Percentiles rank a stretch among this genome's conserved stretches.
phyloP scores from a whole-genome alignment of 1,140 invertebrate genomes.

The Hylyphantes graminicola region DNA sequence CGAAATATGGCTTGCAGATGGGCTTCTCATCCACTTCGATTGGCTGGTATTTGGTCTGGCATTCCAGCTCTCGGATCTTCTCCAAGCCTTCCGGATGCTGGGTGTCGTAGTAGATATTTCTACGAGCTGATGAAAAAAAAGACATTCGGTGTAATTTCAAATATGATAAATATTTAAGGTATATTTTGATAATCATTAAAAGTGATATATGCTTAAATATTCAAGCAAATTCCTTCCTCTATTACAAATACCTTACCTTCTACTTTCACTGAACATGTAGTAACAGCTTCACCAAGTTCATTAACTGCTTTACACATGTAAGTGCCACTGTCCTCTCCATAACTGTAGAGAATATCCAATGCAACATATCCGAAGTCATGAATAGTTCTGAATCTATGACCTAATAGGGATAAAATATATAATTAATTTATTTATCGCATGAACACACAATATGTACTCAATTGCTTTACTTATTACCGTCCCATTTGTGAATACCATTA shows the following conservation, averaged over 20 bases:
- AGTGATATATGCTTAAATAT: neutral
- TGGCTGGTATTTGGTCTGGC: conserved; percentile 70
- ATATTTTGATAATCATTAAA: neutral
- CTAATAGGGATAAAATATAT: conserved; percentile 64
- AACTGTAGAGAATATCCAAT: conserved; percentile 72
- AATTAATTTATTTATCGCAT: neutral
- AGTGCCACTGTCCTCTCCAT: conserved; percentile 69
- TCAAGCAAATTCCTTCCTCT: too few species aligned
- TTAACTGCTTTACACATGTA: conserved; percentile 85
- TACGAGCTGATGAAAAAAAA: conserved; percentile 70
- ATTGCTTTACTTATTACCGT: too few species aligned
- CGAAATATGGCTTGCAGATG: conserved; percentile 82
- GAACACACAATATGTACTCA: too few species aligned
- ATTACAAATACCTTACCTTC: conserved; percentile 73
- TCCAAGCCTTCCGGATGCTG: conserved; percentile 95
- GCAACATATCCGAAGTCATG: conserved; percentile 70
- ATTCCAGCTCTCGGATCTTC: conserved; percentile 90
- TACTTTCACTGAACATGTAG: conserved; percentile 88
- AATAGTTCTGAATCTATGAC: conserved; percentile 77
- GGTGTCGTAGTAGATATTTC: conserved; percentile 85
- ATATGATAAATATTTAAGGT: neutral
- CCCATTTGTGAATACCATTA: too few species aligned
- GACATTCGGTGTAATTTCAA: neutral
- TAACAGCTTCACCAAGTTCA: conserved; percentile 76
- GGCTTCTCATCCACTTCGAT: conserved; percentile 77